Conservation (phyloP, 2,113 vertebrate genomes). For the Naja naja region DNA sequence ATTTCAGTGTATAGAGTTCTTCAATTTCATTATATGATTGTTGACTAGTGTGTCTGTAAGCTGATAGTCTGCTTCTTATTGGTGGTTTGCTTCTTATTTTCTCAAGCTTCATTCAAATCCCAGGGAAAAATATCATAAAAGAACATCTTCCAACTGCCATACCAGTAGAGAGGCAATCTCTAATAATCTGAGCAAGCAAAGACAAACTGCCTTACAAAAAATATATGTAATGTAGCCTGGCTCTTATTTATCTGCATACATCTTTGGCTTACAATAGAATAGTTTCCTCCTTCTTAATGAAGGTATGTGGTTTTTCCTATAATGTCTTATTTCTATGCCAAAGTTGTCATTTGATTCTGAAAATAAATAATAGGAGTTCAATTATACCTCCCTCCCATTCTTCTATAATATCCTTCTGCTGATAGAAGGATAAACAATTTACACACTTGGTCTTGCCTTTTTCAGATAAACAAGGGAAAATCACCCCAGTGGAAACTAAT, state of each 20-base stretch:
- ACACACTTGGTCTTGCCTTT: slow-evolving; percentile 18
- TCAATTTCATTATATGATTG: neutral
- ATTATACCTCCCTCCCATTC: neutral
- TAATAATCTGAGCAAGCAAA: neutral
- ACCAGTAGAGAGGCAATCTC: neutral
- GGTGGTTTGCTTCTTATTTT: neutral
- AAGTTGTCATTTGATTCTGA: neutral
- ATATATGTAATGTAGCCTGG: neutral
- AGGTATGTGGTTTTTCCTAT: neutral
- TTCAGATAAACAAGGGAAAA: slow-evolving; percentile 76
- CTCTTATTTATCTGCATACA: neutral
- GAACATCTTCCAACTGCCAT: neutral
- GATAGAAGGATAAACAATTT: neutral
- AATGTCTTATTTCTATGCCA: neutral
- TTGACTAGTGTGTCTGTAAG: neutral
- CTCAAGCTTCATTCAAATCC: neutral
- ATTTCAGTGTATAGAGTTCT: neutral
- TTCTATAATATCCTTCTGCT: neutral
- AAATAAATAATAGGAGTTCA: neutral
- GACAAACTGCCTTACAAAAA: neutral
- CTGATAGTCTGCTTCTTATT: no score
- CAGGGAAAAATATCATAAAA: neutral
- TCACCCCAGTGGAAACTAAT: slow-evolving; percentile 85
- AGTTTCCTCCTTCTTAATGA: neutral
- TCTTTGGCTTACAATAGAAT: neutral